phyloP scores from a whole-genome alignment of 2,888 invertebrate species.

The Microctonus hyperodae region DNA sequence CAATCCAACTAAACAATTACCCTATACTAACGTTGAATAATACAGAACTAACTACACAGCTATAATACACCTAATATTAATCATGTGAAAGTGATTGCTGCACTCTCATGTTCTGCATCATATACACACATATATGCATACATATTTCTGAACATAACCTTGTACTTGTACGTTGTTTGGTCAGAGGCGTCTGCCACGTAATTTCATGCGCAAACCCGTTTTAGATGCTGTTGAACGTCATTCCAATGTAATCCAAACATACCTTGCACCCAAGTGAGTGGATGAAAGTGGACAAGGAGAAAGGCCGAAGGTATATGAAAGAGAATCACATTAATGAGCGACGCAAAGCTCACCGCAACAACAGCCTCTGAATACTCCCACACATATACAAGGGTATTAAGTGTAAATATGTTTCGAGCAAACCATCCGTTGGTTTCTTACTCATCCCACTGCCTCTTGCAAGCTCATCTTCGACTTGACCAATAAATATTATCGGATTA shows the following conservation, averaged over 20 bases:
- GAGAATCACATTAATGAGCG: conserved; percentile 31
- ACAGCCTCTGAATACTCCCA: conserved; percentile 29
- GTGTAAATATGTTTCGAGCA: neutral
- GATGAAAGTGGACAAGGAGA: neutral
- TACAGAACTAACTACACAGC: neutral
- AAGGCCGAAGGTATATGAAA: neutral
- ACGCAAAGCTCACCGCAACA: conserved; percentile 44
- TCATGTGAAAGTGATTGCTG: neutral
- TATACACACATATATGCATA: too few relatives aligned
- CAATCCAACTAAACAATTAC: conserved; percentile 8
- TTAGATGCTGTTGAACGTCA: conserved; percentile 43
- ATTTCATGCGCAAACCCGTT: conserved; percentile 38
- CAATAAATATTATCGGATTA: neutral
- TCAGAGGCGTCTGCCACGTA: conserved; percentile 30
- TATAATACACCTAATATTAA: neutral
- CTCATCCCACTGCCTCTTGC: neutral
- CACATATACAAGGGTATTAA: neutral
- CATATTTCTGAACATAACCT: neutral
- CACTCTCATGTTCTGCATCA: too few relatives aligned
- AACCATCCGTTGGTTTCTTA: neutral
- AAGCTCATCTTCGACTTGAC: neutral
- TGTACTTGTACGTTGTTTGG: conserved; percentile 19
- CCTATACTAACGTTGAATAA: conserved; percentile 1
- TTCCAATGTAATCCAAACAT: conserved; percentile 44
- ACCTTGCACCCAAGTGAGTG: conserved; percentile 29